Percentiles rank a stretch among this genome's conserved stretches.
Evolutionary conservation across 2,797 vertebrate genomes (phyloP).

Genomic region (Astyanax mexicanus): DNA sequence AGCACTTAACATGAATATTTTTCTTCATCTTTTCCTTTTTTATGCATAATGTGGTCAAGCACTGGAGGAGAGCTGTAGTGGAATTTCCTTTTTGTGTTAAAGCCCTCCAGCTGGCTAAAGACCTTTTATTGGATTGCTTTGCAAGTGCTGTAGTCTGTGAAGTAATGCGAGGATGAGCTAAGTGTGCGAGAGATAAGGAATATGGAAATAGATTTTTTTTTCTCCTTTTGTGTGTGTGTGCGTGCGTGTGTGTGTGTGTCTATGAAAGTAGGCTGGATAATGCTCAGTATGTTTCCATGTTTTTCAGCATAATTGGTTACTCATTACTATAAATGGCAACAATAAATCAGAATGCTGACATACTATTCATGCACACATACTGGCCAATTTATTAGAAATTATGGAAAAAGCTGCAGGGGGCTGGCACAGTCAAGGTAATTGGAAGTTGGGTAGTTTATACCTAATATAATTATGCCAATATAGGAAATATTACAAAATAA

Average conservation of each 20-base stretch:
- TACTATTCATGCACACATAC: not conserved
- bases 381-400: not conserved
- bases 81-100: not conserved
- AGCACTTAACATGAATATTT: not conserved
- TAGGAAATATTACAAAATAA: too few relatives aligned
- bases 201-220: constrained; percentile 1
- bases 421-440: too few relatives aligned
- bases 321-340: not conserved
- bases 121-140: constrained; percentile 19
- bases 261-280: not conserved
- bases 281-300: not conserved
- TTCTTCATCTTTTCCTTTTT: not conserved
- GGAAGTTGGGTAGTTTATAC: too few relatives aligned
- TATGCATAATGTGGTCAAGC: not conserved
- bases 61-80: not conserved
- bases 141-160: constrained; percentile 9
- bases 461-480: too few relatives aligned
- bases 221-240: not conserved
- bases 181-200: constrained; percentile 8
- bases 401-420: too few relatives aligned
- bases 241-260: not conserved
- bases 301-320: not conserved
- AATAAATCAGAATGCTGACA: not conserved
- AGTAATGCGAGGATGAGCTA: constrained; percentile 10
- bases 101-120: constrained; percentile 15